phyloP scores from a whole-genome alignment of 2,888 invertebrate genomes.

The Andrena camellia region DNA sequence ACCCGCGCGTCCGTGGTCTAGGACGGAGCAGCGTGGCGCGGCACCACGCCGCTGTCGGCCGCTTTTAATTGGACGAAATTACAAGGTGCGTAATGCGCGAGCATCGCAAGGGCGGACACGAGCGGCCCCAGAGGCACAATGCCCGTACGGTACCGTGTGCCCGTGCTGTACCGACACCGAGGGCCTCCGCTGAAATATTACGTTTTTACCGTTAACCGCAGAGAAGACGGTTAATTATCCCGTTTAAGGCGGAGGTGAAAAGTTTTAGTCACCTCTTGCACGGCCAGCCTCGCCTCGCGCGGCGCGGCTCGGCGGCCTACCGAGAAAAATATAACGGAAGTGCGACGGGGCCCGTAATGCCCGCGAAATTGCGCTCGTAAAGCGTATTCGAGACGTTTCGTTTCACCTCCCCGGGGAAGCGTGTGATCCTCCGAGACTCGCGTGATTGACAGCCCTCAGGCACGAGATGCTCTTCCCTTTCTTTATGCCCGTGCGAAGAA shows the following conservation, averaged over 20 bases:
- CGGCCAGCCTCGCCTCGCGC: constrained; percentile 5
- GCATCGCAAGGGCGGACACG: constrained; percentile 62
- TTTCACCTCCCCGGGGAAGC: constrained; percentile 17
- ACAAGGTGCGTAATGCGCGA: constrained; percentile 78
- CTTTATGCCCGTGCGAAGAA: background rate
- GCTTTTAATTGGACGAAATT: constrained; percentile 78
- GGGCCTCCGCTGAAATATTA: constrained; percentile 62
- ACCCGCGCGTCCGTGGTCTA: constrained; percentile 42
- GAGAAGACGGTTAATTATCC: constrained; percentile 71
- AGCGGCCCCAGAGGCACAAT: constrained; percentile 48
- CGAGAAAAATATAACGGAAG: constrained; percentile 61
- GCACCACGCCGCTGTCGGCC: constrained; percentile 61
- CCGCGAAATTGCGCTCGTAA: constrained; percentile 59
- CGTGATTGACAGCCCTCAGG: constrained; percentile 31
- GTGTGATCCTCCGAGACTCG: constrained; percentile 14
- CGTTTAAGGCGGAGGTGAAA: constrained; percentile 70
- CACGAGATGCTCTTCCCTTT: background rate
- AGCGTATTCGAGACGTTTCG: constrained; percentile 37
- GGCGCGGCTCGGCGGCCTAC: background rate
- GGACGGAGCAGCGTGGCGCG: constrained; percentile 28
- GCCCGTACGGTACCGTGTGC: constrained; percentile 26
- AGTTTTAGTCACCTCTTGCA: constrained; percentile 51
- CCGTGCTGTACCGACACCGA: constrained; percentile 39
- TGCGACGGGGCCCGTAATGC: constrained; percentile 36
- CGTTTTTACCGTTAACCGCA: constrained; percentile 66